Evolutionary conservation across 2,797 vertebrate genomes (phyloP), one percentile per base, ranked within the genome.

Genomic region (Falco cherrug): DNA sequence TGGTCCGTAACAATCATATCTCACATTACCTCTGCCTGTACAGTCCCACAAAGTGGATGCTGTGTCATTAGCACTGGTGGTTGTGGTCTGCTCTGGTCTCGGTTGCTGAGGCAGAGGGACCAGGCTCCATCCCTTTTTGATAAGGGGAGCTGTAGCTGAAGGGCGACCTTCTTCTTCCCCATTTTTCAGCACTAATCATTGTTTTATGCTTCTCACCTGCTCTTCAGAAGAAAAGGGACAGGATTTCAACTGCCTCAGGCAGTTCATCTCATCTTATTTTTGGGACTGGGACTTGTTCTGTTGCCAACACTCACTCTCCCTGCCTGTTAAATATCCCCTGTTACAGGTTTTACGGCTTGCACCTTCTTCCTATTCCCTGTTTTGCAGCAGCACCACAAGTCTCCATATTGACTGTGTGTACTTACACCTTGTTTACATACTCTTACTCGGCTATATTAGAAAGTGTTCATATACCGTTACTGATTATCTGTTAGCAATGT

Each of bases 21-120:
- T 63, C 19, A 5, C 15, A 1, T 4, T 22, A 87, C 61, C 41
- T 29, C 61, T 28, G 41, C 0, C 0, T 8, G 3, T 45, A n/a
- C 24, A 45, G 54, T 9, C 41, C 63, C 21, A n/a, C 0, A 1
- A 45, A 50, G 54, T 0, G 2, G 24, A 7, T 33, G n/a, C n/a
- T 39, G 11, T 5, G 3, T 9, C 31, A 7, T 48, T 56, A 10
- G 8, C 1, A 13, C 59, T 53, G 73, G 16, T 35, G 87, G 19
- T 5, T 19, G 29, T 43, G 39, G 11, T 47, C 43, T 7, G 35
- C 28, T 1, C 10, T 16, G 26, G 4, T 43, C 31, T 45, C 53
- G 9, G 53, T 22, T 4, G 9, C 65, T 39, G 61, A 48, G 22
- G 47, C 20, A 1, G 16, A 22, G 63, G 20, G 35, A 5, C 21